Evolutionary conservation across 92 coral and sea anemone genomes (phyloP).

Genomic region (Meandrina meandrites): DNA sequence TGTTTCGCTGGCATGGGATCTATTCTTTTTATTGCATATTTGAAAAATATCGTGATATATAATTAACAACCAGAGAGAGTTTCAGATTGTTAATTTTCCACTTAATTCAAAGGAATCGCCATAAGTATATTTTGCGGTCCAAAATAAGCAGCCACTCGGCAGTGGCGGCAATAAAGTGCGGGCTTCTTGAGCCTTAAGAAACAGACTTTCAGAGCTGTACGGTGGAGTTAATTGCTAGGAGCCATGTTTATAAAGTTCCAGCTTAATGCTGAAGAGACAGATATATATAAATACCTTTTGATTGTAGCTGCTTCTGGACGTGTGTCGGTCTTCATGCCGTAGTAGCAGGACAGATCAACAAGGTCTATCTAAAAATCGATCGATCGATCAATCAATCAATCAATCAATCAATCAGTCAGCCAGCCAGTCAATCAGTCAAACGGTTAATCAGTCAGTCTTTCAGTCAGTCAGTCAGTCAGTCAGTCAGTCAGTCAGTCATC

Average conservation of each 20-base stretch:
- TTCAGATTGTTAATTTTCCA: neutral
- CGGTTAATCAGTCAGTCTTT: neutral
- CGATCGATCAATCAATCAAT: neutral
- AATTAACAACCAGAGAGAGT: neutral
- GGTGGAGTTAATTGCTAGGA: neutral
- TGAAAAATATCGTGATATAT: too few relatives aligned
- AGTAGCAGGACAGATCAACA: conserved; percentile 81
- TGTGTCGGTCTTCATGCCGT: conserved; percentile 88
- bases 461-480: neutral
- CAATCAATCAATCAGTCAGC: neutral
- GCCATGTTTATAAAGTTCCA: neutral
- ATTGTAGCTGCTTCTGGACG: conserved; percentile 86
- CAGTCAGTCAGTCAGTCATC: neutral
- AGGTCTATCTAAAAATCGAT: conserved; percentile 68
- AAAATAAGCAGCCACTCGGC: too few relatives aligned
- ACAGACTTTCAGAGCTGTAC: neutral
- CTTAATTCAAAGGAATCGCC: neutral
- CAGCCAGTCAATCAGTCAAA: neutral
- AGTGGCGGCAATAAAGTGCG: too few relatives aligned
- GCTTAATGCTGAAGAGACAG: neutral
- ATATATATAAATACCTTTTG: conserved; percentile 57
- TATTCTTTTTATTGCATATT: neutral
- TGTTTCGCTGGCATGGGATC: neutral
- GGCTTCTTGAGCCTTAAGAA: too few relatives aligned
- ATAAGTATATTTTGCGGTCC: too few relatives aligned